phyloP scores from a whole-genome alignment of 2,113 vertebrate species.

The Gallinago undulata region DNA sequence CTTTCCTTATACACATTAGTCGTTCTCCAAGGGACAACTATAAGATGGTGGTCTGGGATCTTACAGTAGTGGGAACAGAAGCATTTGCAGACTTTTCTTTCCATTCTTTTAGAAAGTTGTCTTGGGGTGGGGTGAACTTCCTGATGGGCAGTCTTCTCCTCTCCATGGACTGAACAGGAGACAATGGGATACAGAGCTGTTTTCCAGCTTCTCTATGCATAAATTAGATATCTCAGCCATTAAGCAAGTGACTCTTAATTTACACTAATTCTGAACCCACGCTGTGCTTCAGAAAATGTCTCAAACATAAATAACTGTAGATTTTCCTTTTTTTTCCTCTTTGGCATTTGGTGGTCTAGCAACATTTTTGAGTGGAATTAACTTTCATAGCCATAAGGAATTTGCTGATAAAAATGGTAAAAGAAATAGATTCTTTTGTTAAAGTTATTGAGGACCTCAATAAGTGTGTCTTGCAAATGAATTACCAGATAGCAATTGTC shows the following conservation, averaged over 20 bases:
- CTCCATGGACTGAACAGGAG: not conserved
- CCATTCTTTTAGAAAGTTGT: not conserved
- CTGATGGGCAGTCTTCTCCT: not conserved
- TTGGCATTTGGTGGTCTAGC: not conserved
- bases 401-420: not conserved
- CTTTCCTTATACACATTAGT: not conserved
- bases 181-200: not conserved
- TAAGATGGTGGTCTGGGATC: not conserved
- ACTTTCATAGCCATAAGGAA: not conserved
- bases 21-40: not conserved
- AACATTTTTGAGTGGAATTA: not conserved
- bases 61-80: not conserved
- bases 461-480: not conserved
- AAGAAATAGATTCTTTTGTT: not conserved
- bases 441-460: not conserved
- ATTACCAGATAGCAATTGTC: not conserved
- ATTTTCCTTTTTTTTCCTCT: not conserved
- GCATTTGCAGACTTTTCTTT: not conserved
- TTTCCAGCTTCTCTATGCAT: not conserved
- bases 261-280: not conserved
- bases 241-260: not conserved
- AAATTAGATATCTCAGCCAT: not conserved
- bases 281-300: not conserved
- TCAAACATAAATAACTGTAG: not conserved
- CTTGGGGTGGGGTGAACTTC: not conserved